Evolutionary conservation across 2,797 vertebrate genomes (phyloP).

Genomic region (Cetoscarus ocellatus): DNA sequence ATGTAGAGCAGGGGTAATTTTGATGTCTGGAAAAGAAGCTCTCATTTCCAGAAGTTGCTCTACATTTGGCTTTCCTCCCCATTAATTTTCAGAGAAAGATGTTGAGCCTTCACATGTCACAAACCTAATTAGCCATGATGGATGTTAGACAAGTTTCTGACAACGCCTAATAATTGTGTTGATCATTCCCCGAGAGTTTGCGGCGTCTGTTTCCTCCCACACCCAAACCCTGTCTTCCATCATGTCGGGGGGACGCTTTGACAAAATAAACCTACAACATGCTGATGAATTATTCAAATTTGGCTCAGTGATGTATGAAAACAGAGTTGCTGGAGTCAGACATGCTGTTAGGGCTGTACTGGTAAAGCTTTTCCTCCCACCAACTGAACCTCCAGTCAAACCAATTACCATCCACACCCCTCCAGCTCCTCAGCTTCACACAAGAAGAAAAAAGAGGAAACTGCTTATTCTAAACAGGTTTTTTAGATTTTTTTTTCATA

Average conservation of each 20-base stretch:
- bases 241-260: constrained; percentile 68
- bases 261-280: constrained; percentile 78
- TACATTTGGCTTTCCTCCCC: constrained; percentile 29
- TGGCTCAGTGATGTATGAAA: constrained; percentile 79
- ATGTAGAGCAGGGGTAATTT: constrained; percentile 29
- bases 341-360: constrained; percentile 59
- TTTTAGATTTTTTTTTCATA: too few relatives aligned
- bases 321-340: constrained; percentile 51
- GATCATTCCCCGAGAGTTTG: constrained; percentile 61
- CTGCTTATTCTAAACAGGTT: constrained; percentile 46
- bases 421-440: constrained; percentile 46
- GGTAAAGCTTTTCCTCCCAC: constrained; percentile 62
- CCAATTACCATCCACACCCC: constrained; percentile 70
- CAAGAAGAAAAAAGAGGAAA: constrained; percentile 37
- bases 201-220: constrained; percentile 51
- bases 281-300: constrained; percentile 82
- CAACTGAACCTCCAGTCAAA: constrained; percentile 70
- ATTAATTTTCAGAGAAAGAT: constrained; percentile 67
- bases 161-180: constrained; percentile 70
- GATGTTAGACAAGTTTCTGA: constrained; percentile 70
- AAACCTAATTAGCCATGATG: constrained; percentile 69
- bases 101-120: constrained; percentile 59
- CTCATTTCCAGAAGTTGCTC: constrained; percentile 35
- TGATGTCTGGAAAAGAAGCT: constrained; percentile 13
- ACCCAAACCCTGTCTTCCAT: constrained; percentile 52